Percentiles rank a stretch among this genome's conserved stretches.
These are phyloP conservation scores for Rhagium mordax DNA, from an alignment of 2,888 invertebrate genomes.

Conservation along the genomic window DNA sequence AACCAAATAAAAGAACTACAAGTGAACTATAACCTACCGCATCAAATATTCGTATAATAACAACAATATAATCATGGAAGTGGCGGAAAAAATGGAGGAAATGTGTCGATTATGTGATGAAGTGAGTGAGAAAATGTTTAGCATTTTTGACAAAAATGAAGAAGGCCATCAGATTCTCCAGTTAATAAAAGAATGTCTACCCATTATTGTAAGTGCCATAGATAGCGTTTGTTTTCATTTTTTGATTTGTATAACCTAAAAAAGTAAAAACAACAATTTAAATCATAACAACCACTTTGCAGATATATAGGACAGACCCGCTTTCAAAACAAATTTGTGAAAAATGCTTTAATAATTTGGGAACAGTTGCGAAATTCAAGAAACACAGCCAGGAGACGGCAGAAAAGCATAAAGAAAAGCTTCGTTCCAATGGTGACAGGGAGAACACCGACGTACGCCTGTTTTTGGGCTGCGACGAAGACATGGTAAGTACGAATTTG, in stretches of 20 bases:
- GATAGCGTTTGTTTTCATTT: conserved; percentile 27
- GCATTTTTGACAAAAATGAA: conserved; percentile 67
- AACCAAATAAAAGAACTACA: conserved; percentile 39
- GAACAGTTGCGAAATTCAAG: conserved; percentile 61
- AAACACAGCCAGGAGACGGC: conserved; percentile 61
- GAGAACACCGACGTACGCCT: conserved; percentile 49
- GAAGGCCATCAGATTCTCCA: conserved; percentile 66
- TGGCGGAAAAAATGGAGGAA: conserved; percentile 55
- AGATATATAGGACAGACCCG: conserved; percentile 69
- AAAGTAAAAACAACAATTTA: conserved; percentile 4
- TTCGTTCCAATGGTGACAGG: conserved; percentile 51
- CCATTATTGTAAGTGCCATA: conserved; percentile 65
- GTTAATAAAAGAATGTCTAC: conserved; percentile 67
- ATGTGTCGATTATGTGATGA: conserved; percentile 67
- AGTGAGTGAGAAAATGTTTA: conserved; percentile 62
- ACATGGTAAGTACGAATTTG: conserved; percentile 48
- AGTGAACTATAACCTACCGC: conserved; percentile 39
- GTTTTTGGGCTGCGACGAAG: conserved; percentile 54
- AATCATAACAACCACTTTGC: conserved; percentile 48
- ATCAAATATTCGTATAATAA: conserved; percentile 27
- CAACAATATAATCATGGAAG: conserved; percentile 43
- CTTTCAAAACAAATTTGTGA: conserved; percentile 67
- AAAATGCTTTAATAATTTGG: conserved; percentile 62
- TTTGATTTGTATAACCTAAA: conserved; percentile 25
- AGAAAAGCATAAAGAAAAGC: conserved; percentile 59